Conservation (phyloP, 2,888 invertebrate genomes). For the Cantharis flavilabris region DNA sequence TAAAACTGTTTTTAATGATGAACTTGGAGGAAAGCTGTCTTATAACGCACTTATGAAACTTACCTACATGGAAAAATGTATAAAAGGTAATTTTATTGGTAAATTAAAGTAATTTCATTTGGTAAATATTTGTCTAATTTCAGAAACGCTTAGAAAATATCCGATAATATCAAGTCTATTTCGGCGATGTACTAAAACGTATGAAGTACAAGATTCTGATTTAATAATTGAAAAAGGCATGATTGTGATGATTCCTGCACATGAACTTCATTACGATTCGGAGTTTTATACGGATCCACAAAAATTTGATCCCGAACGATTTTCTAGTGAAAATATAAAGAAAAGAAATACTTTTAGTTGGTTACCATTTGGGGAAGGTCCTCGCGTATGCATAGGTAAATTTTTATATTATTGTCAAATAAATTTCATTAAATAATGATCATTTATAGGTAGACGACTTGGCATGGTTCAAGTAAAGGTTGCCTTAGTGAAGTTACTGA, state of each 20-base stretch:
- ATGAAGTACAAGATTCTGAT: not conserved
- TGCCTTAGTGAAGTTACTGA: too few species aligned
- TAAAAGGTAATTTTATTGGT: not conserved
- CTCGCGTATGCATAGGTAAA: too few species aligned
- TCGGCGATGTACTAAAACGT: too few species aligned
- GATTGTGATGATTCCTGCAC: not conserved
- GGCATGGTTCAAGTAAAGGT: too few species aligned
- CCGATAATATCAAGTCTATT: too few species aligned
- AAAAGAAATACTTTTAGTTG: not conserved
- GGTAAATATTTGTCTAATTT: not conserved
- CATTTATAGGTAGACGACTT: too few species aligned
- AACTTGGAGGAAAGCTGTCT: conserved; percentile 46
- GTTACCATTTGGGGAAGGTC: too few species aligned
- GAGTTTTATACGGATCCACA: not conserved
- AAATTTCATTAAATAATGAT: too few species aligned
- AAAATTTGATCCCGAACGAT: not conserved
- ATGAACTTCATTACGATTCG: not conserved
- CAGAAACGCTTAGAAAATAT: not conserved
- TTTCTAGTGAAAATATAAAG: not conserved
- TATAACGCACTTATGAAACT: conserved; percentile 55
- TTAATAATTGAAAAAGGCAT: not conserved
- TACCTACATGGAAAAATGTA: conserved; percentile 22
- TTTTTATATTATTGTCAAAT: too few species aligned
- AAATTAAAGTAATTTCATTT: not conserved
- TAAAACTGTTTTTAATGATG: conserved; percentile 35